Base-by-base conservation (phyloP, 1,140 invertebrate genomes). In the Acromyrmex charruanus region DNA sequence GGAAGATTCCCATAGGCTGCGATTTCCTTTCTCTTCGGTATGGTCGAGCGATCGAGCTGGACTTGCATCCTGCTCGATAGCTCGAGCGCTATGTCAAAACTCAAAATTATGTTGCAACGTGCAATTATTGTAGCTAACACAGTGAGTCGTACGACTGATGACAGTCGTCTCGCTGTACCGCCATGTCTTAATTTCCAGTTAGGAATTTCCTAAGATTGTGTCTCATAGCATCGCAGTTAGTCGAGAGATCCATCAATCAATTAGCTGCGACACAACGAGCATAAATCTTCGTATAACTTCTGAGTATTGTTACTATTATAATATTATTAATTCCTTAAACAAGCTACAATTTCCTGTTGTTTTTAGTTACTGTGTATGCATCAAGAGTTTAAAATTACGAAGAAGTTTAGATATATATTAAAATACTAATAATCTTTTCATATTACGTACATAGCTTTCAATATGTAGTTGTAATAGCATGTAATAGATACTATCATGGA, bases 21-120 rank as follows among this genome's bases (percentile, higher is more conserved):
- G 21, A 58, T 51, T 58, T 49, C 75, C 68, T 86, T 86, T 89
- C 87, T 86, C 51, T 35, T 65, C 68, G 74, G 31, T 63, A 69
- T 69, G 66, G n/a, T 9, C 66, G 66, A 16, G 66, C 66, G 66
- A 35, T 59, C 55, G 31, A 35, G 66, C 53, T 14, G 44, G n/a
- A 25, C 18, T 63, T 7, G 9, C 31, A 39, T 4, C n/a, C 18
- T 49, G 77, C 49, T 49, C 59, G 39, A 28, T 65, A 25, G 63
- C 49, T 12, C 49, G 63, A 80, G 31, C 49, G 61, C 28, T 21
- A 35, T 31, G 49, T 58, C 5, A 58, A 35, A 61, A 75, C n/a
- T 14, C 10, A 9, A 51, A 79, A 85, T 79, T 85, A 66, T 63
- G 3, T 18, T 25, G 14, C 59, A 77, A 66, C 5, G 44, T 85